Evolutionary conservation across 2,113 vertebrate genomes (phyloP), one percentile per base, ranked within the genome.

Genomic region (Ceratotherium simum): DNA sequence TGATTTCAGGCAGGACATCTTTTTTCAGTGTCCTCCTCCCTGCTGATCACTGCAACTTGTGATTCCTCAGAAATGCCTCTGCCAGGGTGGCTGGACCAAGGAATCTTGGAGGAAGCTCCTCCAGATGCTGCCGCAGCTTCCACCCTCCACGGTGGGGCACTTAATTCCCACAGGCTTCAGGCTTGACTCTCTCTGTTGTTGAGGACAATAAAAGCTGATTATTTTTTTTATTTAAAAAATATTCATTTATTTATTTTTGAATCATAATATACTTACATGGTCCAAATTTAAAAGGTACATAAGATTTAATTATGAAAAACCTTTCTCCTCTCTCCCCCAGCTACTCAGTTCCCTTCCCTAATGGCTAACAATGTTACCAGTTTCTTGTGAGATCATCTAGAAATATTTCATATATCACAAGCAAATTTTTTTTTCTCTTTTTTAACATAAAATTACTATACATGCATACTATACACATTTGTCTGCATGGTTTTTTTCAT

Each of bases 151-250:
- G 1, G 29, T 20, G 84, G 60, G 33, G 65, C 14, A 39, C 80
- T 60, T 31, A 33, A 16, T 69, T 48, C 39, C 69, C 31, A 14
- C 0, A 12, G 25, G 23, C n/a, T 60, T 85, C n/a, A 82, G 60
- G 17, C 42, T 18, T 31, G 8, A 70, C 29, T 29, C 51, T 70
- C 25, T 96, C 33, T 89, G 60, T 29, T 48, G 58, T 36, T 21
- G 27, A 64, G 25, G n/a, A 80, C 27, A 96, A 97, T 97, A 97
- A 97, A 97, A 92, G 16, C 9, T 54, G 29, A 21, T 85, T 79
- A 64, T 78, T 60, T 75, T 70, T 62, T 85, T 93, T 76, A 65
- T 75, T 75, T 81, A 46, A 58, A 58, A 80, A 73, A 62, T 62
- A 33, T 12, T n/a, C 33, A 69, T 84, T 48, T 86, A 69, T 84